Evolutionary conservation across 2,797 vertebrate genomes (phyloP).

Genomic region (Garrulus glandarius): DNA sequence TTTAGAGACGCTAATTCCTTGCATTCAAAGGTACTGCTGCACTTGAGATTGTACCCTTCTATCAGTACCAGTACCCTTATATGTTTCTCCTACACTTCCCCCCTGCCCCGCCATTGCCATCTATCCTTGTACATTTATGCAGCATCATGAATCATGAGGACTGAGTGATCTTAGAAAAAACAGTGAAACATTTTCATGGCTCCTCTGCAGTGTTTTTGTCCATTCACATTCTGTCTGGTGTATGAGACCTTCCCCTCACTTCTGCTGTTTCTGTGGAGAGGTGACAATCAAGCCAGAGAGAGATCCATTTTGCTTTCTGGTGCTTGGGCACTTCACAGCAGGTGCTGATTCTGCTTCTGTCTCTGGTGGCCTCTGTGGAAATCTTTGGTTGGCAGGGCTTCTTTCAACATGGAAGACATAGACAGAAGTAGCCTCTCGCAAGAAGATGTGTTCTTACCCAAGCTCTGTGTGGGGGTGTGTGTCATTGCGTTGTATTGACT

Average conservation of each 20-base stretch:
- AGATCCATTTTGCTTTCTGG: background rate
- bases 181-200: background rate
- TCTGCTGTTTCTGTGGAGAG: background rate
- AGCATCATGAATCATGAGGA: background rate
- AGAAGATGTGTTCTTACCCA: background rate
- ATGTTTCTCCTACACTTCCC: background rate
- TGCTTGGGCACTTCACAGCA: background rate
- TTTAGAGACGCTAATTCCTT: background rate
- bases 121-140: background rate
- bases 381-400: background rate
- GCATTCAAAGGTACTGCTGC: background rate
- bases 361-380: background rate
- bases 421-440: background rate
- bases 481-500: background rate
- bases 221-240: background rate
- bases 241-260: accelerated
- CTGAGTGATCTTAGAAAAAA: background rate
- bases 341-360: background rate
- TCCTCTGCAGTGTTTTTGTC: background rate
- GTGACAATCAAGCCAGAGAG: background rate
- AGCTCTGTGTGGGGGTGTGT: accelerated
- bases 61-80: background rate
- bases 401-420: background rate
- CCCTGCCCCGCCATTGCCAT: background rate
- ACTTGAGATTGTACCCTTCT: background rate